phyloP scores from a whole-genome alignment of 2,113 vertebrate species.

The Phoxinus phoxinus region DNA sequence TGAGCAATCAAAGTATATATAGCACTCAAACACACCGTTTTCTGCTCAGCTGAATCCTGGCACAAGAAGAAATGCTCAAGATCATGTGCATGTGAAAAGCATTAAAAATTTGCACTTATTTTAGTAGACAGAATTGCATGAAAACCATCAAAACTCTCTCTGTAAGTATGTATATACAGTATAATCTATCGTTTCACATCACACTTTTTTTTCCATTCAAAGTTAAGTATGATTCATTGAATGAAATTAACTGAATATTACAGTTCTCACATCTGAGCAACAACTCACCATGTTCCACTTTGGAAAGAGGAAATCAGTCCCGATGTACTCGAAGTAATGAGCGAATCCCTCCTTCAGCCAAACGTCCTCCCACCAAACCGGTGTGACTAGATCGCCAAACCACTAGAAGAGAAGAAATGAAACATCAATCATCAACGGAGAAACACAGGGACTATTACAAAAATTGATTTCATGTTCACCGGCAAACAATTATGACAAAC shows the following conservation, averaged over 20 bases:
- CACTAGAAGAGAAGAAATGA: constrained; percentile 77
- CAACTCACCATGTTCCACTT: constrained; percentile 96
- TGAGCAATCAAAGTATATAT: background rate
- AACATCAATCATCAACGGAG: background rate
- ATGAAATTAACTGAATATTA: background rate
- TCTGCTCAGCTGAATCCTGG: background rate
- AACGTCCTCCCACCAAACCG: constrained; percentile 98
- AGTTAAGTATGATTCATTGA: background rate
- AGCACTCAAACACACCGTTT: background rate
- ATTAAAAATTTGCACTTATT: background rate
- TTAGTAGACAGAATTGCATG: background rate
- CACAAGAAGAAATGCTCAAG: background rate
- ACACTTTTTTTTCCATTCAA: background rate
- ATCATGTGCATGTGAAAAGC: background rate
- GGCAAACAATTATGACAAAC: background rate
- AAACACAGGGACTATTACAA: background rate
- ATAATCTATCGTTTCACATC: background rate
- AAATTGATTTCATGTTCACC: background rate
- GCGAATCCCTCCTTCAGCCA: constrained; percentile 98
- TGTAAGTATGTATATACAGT: background rate
- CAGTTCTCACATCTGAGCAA: background rate
- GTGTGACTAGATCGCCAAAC: constrained; percentile 98
- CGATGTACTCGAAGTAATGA: constrained; percentile 97
- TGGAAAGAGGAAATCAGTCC: constrained; percentile 96
- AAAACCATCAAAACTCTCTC: background rate